Percentiles rank a stretch among this genome's conserved stretches.
phyloP scores from a whole-genome alignment of 2,888 invertebrate genomes.

The Conchocele bisecta region DNA sequence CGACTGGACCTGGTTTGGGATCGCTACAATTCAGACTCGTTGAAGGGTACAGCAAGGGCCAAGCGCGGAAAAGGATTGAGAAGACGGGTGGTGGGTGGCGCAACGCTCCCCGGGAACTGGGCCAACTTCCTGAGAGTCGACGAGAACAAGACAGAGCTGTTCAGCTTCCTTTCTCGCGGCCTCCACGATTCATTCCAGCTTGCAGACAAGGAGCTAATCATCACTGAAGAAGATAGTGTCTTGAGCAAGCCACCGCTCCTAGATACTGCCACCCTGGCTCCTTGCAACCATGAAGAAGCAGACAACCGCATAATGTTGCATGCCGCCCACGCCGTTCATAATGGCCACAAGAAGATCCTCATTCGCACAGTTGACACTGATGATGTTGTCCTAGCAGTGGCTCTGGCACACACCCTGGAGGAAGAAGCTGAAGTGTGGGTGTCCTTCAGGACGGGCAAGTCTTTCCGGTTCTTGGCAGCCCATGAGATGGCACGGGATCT shows the following conservation, averaged over 20 bases:
- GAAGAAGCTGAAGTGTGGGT: slow-evolving; percentile 13
- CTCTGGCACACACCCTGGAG: slow-evolving; percentile 7
- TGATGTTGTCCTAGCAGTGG: slow-evolving; percentile 22
- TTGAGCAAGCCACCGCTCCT: too few species aligned
- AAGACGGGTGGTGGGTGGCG: slow-evolving; percentile 5
- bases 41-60: slow-evolving; percentile 38
- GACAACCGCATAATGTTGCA: slow-evolving; percentile 35
- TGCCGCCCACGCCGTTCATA: slow-evolving; percentile 13
- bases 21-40: slow-evolving; percentile 29
- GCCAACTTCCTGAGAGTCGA: slow-evolving; percentile 29
- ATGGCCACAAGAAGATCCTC: slow-evolving; percentile 1
- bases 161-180: slow-evolving; percentile 27
- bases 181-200: too few species aligned
- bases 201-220: too few species aligned
- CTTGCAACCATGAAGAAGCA: slow-evolving; percentile 46
- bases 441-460: slow-evolving; percentile 13
- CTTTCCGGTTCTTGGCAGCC: neutral
- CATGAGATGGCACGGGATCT: slow-evolving; percentile 2
- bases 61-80: slow-evolving; percentile 48
- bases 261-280: slow-evolving; percentile 2
- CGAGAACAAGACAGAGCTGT: slow-evolving; percentile 48
- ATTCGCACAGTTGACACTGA: slow-evolving; percentile 37
- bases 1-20: slow-evolving; percentile 57
- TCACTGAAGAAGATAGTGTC: too few species aligned
- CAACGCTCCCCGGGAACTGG: slow-evolving; percentile 31